Base-by-base conservation (phyloP, 2,113 vertebrate genomes). In the Hippolais icterina region DNA sequence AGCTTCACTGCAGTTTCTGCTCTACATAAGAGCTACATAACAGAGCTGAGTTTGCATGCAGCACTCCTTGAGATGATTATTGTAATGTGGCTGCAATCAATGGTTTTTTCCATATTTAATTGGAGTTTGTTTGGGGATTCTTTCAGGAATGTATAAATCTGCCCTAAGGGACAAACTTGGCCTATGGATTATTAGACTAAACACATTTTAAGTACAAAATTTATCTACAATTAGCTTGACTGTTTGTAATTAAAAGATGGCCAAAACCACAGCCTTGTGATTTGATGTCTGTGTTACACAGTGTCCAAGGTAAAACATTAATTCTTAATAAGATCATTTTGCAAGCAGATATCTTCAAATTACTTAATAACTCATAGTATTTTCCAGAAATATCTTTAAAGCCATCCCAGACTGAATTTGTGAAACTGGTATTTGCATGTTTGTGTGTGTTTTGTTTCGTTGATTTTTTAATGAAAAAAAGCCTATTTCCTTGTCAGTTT, bases 101-200 rank as follows among this genome's bases (percentile, higher is more conserved):
- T 87, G 60, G 3, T 69, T 94, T 78, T 88, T 93, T 89, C 85
- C 92, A 41, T 90, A 60, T 93, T 97, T 91, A 77, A 69, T 52
- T 93, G 86, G 82, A 94, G 83, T 54, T 94, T 90, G 20, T 85
- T 91, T 91, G 76, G 90, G 57, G 60, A 49, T 87, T 94, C 61
- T 90, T 97, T 97, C 90, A 87, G 49, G 33, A 83, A 74, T n/a
- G 44, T 50, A 11, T 19, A 74, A 52, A 59, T 81, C 79, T 90
- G 80, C 96, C 83, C 94, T 76, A 57, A 70, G 65, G 91, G 83
- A 85, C 84, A 94, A 97, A 90, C 65, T 93, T 96, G 94, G 82
- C 87, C 84, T 88, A 56, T 49, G 74, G 57, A 35, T 90, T 97
- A 66, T 95, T 90, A 93, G 90, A 71, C 89, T 95, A 79, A 88